Base-by-base conservation (phyloP, 1,140 invertebrate species). In the Ceratina japonica region DNA sequence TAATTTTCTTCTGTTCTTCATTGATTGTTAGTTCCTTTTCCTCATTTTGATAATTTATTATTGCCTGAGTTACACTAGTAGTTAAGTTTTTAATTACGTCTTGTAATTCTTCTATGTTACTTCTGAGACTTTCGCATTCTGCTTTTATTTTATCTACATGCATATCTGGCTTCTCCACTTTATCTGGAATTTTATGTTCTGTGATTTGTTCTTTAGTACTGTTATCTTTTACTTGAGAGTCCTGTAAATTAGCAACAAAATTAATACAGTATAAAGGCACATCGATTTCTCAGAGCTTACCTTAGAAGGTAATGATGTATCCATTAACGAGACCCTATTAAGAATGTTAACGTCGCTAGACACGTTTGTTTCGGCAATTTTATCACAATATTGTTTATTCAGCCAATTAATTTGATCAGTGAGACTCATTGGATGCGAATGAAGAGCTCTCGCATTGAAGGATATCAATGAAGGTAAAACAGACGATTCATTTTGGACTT, bases 401-500 rank as follows among this genome's bases (percentile, higher is more conserved):
- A 92, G 86, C 90, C 91, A 93, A 44, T 92, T 87, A 82, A 92
- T 87, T 71, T 87, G 81, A 70, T 92, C 88, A 22, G 85, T 85
- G 54, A 91, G 88, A 82, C 89, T 87, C n/a, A 81, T 87, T 56
- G 89, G 71, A 37, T 68, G 65, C 18, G 79, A 64, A 83, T 88
- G 75, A 27, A 88, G 20, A 73, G 86, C 56, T 85, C 75, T 91
- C 59, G 87, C 85, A 85, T 93, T 93, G 37, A 91, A 84, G 2
- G 90, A 90, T 81, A 93, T 87, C 27, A 94, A 79, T 44, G 94
- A 94, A 79, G 94, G 92, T 75, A 94, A 86, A 74, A 94, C 81
- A 79, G 92, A 87, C 82, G 87, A 80, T 54, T 59, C 81, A 82
- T 80, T 65, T 56, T 87, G 80, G 78, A 93, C 89, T 91, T 95